phyloP scores from a whole-genome alignment of 2,888 invertebrate species.

The Polietes domitor region DNA sequence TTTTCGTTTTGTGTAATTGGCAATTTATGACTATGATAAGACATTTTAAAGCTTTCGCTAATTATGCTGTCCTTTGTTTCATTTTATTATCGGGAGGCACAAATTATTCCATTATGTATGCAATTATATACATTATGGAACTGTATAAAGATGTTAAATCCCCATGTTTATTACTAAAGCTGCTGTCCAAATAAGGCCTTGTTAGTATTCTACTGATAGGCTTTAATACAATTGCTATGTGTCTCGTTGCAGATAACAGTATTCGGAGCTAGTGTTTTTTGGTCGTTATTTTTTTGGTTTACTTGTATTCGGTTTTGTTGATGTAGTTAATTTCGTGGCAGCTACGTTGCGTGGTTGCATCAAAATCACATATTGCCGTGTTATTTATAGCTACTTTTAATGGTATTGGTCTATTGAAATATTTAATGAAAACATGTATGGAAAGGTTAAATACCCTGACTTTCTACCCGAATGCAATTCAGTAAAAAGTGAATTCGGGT shows the following conservation, averaged over 20 bases:
- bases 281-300: no score
- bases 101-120: conserved; percentile 49
- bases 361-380: no score
- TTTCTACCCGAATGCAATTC: no score
- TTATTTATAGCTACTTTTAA: no score
- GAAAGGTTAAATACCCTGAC: no score
- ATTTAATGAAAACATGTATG: no score
- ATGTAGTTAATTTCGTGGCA: no score
- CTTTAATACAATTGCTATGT: neutral
- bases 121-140: conserved; percentile 1
- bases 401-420: no score
- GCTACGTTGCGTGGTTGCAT: no score
- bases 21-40: conserved; percentile 32
- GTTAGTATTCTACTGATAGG: neutral
- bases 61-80: neutral
- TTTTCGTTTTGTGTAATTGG: neutral
- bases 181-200: neutral
- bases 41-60: neutral
- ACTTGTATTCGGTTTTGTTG: no score
- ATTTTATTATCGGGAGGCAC: conserved; percentile 37
- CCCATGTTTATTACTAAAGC: neutral
- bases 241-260: neutral
- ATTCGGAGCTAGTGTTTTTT: no score
- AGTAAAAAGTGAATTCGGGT: no score
- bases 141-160: neutral